Evolutionary conservation across 2,113 vertebrate genomes (phyloP).

Genomic region (Paedocypris sp.): DNA sequence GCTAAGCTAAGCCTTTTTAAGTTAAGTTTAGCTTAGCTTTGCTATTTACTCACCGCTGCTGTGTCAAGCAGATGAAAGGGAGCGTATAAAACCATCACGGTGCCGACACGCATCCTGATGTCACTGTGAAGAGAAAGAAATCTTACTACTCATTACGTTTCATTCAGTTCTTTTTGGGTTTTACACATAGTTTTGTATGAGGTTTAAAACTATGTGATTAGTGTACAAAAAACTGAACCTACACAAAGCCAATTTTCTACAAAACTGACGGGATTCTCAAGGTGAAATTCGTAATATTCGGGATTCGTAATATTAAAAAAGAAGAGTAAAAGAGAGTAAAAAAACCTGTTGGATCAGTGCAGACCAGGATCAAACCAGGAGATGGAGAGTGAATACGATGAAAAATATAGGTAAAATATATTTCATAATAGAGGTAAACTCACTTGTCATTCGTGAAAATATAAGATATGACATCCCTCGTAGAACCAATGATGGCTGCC

Average conservation of each 20-base stretch:
- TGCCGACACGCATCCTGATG: constrained; percentile 46
- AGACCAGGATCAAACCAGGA: too few relatives aligned
- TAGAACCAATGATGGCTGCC: constrained; percentile 49
- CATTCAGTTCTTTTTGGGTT: too few relatives aligned
- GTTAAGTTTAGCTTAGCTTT: neutral
- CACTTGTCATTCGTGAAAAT: constrained; percentile 75
- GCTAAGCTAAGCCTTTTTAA: too few relatives aligned
- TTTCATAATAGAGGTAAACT: constrained; percentile 37
- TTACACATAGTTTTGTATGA: too few relatives aligned
- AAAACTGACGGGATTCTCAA: too few relatives aligned
- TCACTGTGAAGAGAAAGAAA: constrained; percentile 40
- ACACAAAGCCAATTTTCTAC: too few relatives aligned
- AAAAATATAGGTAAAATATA: neutral
- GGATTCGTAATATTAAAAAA: too few relatives aligned
- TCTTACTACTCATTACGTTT: too few relatives aligned
- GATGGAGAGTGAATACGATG: neutral
- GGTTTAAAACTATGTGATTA: too few relatives aligned
- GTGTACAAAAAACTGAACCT: too few relatives aligned
- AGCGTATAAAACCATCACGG: constrained; percentile 46
- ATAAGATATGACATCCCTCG: constrained; percentile 66
- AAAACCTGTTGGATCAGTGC: too few relatives aligned
- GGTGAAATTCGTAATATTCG: too few relatives aligned
- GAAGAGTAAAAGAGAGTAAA: neutral
- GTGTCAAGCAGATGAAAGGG: constrained; percentile 52
- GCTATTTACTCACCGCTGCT: constrained; percentile 38